A percentile compares a stretch with the other conserved stretches of the same genome.
phyloP scores from a whole-genome alignment of 2,797 vertebrate species.

The Melopsittacus undulatus region DNA sequence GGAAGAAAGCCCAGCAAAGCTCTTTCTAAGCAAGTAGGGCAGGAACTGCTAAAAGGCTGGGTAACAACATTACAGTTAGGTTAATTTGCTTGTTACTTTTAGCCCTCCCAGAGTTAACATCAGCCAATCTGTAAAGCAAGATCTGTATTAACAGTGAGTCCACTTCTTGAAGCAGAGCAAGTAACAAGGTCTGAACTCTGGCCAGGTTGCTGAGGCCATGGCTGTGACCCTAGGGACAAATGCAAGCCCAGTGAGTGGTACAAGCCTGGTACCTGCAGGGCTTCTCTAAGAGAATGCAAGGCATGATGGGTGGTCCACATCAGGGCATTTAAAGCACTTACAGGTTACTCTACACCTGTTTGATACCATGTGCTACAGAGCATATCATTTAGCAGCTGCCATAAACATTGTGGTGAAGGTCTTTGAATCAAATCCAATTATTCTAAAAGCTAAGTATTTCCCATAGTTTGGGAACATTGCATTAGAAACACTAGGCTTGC shows the following conservation, averaged over 20 bases:
- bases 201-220: fast-evolving
- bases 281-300: not conserved
- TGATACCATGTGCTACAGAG: not conserved
- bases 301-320: fast-evolving
- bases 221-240: not conserved
- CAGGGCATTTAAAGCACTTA: not conserved
- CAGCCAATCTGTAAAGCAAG: not conserved
- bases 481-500: conserved; percentile 21
- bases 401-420: not conserved
- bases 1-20: not conserved
- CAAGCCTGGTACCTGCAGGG: fast-evolving
- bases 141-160: not conserved
- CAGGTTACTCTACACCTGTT: not conserved
- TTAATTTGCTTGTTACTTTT: conserved; percentile 7
- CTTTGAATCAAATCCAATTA: not conserved
- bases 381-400: not conserved
- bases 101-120: not conserved
- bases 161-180: not conserved
- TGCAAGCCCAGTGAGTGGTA: not conserved
- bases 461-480: not conserved
- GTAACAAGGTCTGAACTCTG: not conserved
- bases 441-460: conserved; percentile 2
- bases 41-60: not conserved
- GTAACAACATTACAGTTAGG: not conserved
- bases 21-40: not conserved